Evolutionary conservation across 2,888 invertebrate genomes (phyloP).

Genomic region (Torymus auratus): DNA sequence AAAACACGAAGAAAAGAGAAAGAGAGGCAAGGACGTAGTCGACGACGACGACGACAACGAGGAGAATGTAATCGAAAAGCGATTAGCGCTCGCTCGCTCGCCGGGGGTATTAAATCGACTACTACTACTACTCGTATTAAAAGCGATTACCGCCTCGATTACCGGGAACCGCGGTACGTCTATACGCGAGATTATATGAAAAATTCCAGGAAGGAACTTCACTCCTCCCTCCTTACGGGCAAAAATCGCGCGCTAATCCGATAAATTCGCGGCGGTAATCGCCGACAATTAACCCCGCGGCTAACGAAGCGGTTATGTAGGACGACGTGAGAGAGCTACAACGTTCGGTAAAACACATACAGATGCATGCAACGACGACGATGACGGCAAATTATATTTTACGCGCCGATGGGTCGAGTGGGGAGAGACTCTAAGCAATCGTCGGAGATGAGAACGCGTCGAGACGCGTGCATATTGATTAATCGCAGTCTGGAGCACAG

Average conservation of each 20-base stretch:
- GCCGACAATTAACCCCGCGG: constrained; percentile 62
- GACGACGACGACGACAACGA: background rate
- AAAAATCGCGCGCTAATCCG: background rate
- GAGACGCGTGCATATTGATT: constrained; percentile 31
- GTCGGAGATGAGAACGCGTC: background rate
- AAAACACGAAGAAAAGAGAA: constrained; percentile 8
- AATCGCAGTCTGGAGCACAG: constrained; percentile 1
- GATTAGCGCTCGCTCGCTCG: constrained; percentile 34
- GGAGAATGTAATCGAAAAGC: constrained; percentile 47
- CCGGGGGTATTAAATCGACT: constrained; percentile 36
- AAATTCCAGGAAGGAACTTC: constrained; percentile 8
- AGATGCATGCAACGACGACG: too few relatives aligned
- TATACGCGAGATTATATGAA: constrained; percentile 3
- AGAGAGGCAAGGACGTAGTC: background rate
- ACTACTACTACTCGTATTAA: constrained; percentile 11
- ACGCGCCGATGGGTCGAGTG: constrained; percentile 22
- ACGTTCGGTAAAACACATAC: constrained; percentile 12
- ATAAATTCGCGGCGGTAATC: constrained; percentile 3
- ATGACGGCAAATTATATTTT: constrained; percentile 34
- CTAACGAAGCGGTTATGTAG: constrained; percentile 59
- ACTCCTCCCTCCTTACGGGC: too few relatives aligned
- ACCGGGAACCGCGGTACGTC: background rate
- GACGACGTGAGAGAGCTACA: background rate
- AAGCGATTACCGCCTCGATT: constrained; percentile 52
- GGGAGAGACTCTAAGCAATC: constrained; percentile 27